Percentiles rank a stretch among this genome's conserved stretches.
These are phyloP conservation scores for Aplocera efformata DNA, from an alignment of 2,888 invertebrate genomes.

Conservation along the genomic window DNA sequence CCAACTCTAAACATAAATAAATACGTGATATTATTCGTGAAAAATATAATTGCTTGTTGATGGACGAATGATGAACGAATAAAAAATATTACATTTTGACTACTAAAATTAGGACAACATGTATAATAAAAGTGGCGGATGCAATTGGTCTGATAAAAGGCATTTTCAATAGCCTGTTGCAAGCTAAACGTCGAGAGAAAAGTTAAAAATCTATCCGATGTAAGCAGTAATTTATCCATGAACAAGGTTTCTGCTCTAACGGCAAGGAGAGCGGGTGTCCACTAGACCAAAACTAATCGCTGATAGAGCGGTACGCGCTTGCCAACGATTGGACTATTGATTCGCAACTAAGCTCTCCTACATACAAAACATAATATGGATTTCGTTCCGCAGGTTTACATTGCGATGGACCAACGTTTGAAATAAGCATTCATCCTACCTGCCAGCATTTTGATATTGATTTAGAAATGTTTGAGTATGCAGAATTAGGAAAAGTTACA, in stretches of 20 bases:
- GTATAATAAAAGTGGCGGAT: constrained; percentile 14
- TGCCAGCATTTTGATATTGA: too few relatives aligned
- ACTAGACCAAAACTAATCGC: constrained; percentile 76
- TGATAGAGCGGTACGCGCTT: constrained; percentile 73
- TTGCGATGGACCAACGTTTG: too few relatives aligned
- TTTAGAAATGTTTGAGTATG: too few relatives aligned
- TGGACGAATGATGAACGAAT: too few relatives aligned
- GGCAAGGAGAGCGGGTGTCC: constrained; percentile 61
- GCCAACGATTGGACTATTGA: constrained; percentile 72
- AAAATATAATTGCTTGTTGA: too few relatives aligned
- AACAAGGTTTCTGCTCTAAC: constrained; percentile 40
- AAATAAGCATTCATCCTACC: too few relatives aligned
- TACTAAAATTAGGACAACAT: not conserved
- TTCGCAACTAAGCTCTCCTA: constrained; percentile 45
- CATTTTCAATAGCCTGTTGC: constrained; percentile 18
- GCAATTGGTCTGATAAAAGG: constrained; percentile 17
- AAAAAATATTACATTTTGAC: too few relatives aligned
- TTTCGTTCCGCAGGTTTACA: constrained; percentile 5
- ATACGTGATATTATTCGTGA: too few relatives aligned
- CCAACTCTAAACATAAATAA: too few relatives aligned
- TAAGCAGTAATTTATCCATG: constrained; percentile 50
- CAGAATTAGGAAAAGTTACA: too few relatives aligned
- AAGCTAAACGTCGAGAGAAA: constrained; percentile 16
- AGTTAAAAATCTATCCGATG: constrained; percentile 25
- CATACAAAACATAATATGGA: constrained; percentile 34